Percentiles rank a stretch among this genome's conserved stretches.
Evolutionary conservation across 37 sponge, comb jelly and placozoan genomes (phyloP).

Genomic region (Oscarella lobularis): DNA sequence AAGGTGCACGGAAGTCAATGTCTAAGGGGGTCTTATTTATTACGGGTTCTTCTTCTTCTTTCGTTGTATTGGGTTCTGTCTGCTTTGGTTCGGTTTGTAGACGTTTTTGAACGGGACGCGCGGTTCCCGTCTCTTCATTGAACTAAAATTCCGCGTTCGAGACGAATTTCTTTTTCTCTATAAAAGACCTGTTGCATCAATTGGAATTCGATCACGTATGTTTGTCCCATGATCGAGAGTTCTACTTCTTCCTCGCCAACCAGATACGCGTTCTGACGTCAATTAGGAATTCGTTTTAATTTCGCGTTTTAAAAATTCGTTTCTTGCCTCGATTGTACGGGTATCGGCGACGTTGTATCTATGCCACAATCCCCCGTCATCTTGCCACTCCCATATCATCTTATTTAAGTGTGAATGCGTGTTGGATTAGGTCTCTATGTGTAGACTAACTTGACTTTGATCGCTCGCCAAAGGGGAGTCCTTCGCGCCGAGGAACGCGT

Average conservation of each 20-base stretch:
- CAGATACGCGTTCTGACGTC: slow-evolving; percentile 37
- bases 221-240: slow-evolving; percentile 47
- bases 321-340: slow-evolving; percentile 54
- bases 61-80: too few species aligned
- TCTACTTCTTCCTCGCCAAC: slow-evolving; percentile 58
- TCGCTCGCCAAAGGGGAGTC: too few species aligned
- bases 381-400: slow-evolving; percentile 10
- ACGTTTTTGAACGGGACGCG: slow-evolving; percentile 32
- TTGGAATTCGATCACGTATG: slow-evolving; percentile 54
- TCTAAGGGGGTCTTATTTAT: too few species aligned
- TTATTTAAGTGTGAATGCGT: too few species aligned
- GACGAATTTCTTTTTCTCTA: too few species aligned
- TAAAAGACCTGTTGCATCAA: slow-evolving; percentile 54
- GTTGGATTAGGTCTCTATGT: too few species aligned
- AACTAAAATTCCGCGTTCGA: too few species aligned
- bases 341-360: slow-evolving; percentile 43
- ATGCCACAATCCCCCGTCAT: slow-evolving; percentile 27
- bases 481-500: not conserved
- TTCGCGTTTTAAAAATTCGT: slow-evolving; percentile 4
- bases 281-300: too few species aligned
- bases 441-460: too few species aligned
- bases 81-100: too few species aligned
- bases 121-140: slow-evolving; percentile 68
- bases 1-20: too few species aligned
- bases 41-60: too few species aligned